Evolutionary conservation across 2,888 invertebrate genomes (phyloP), one percentile per base, ranked within the genome.

Genomic region (Lucinisca nassula): DNA sequence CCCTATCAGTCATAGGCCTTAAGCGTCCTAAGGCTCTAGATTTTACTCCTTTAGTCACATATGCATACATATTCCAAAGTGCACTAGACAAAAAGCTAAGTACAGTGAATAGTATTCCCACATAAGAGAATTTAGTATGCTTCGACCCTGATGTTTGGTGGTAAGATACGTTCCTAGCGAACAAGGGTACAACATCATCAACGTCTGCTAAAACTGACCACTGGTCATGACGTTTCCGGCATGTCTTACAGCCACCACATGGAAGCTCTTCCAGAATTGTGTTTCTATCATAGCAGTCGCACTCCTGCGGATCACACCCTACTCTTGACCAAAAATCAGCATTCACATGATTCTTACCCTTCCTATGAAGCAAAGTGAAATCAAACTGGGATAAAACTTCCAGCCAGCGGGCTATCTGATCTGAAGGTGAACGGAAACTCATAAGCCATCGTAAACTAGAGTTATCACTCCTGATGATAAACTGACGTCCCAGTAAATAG

Each of bases 401-500:
- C 58, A 84, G 21, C 87, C 87, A 87, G 21, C 87, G 17, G n/a
- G 79, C 84, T 6, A 81, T 73, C 74, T 84, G 84, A 45, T 78
- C 84, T 14, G 67, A 70, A 14, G 87, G 84, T 14, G 40, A 58
- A 27, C 79, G 74, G 30, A 87, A 82, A 10, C 61, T 74, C 79
- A 84, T 84, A 30, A 87, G 35, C 88, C 88, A 88, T 24, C 84
- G 38, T 6, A 85, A 73, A 38, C 88, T 88, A 40, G 89, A 89
- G 67, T 92, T 89, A 73, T 61, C 24, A 61, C 24, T 27, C 30
- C 61, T n/a, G 30, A 61, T n/a, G 61, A 61, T n/a, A 61, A 61
- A 61, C 8, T 10, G 8, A 8, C 61, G 24, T 61, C 61, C 61
- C 61, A 61, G 21, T n/a, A 61, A 30, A 8, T 12, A n/a, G 10